Conservation (phyloP, 2,888 invertebrate species). For the Drosophila gaucha region DNA sequence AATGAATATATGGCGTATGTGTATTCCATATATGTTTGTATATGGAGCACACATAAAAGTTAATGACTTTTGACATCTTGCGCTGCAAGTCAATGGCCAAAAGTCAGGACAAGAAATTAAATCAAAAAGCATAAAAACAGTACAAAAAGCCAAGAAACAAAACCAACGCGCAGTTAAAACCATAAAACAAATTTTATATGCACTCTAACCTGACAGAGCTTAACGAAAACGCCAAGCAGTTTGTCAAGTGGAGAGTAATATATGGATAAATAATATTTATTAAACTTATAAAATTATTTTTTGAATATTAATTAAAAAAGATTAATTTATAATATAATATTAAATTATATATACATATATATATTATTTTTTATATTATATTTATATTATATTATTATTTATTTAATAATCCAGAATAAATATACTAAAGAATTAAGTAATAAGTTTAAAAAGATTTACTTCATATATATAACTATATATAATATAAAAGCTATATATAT, state of each 20-base stretch:
- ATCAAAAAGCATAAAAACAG: conserved; percentile 46
- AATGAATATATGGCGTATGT: background rate
- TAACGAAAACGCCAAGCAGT: background rate
- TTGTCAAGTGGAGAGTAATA: background rate
- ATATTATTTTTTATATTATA: too few relatives aligned
- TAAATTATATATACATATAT: too few relatives aligned
- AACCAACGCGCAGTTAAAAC: conserved; percentile 39
- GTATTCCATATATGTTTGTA: background rate
- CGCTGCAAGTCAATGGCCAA: conserved; percentile 66
- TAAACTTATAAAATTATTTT: too few relatives aligned
- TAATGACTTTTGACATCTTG: conserved; percentile 70
- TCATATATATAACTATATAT: too few relatives aligned
- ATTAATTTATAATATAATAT: background rate
- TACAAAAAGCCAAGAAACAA: conserved; percentile 13
- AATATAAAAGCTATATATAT: too few relatives aligned
- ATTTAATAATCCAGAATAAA: too few relatives aligned
- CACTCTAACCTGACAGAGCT: conserved; percentile 14
- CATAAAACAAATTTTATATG: conserved; percentile 59
- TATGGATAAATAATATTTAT: too few relatives aligned
- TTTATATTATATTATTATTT: too few relatives aligned
- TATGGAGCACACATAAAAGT: conserved; percentile 49
- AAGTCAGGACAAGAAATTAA: conserved; percentile 54
- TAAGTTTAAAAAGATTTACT: too few relatives aligned
- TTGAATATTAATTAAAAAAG: background rate
- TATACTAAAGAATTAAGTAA: too few relatives aligned